These are phyloP conservation scores for Hemiprocne comata DNA, from an alignment of 2,113 vertebrate genomes.

Conservation along the genomic window DNA sequence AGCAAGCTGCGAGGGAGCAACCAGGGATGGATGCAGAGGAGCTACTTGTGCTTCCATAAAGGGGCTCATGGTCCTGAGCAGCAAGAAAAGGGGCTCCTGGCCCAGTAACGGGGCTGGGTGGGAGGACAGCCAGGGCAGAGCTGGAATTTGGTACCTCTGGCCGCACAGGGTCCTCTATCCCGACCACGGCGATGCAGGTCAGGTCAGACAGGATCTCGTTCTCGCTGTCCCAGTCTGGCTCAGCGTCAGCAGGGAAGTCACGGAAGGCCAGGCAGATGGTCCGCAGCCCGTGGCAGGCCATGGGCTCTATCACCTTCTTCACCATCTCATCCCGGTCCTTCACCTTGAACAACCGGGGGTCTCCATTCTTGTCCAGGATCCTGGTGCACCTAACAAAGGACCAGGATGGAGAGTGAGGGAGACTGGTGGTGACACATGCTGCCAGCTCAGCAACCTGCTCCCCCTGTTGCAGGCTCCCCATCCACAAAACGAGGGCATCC, in stretches of 20 bases:
- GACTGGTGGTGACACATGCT: neutral
- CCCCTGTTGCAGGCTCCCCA: neutral
- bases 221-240: constrained; percentile 91
- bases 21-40: neutral
- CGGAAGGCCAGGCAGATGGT: constrained; percentile 94
- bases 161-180: constrained; percentile 96
- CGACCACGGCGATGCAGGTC: constrained; percentile 90
- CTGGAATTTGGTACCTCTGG: constrained; percentile 80
- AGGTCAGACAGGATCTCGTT: constrained; percentile 87
- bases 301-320: constrained; percentile 92
- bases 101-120: rapidly evolving
- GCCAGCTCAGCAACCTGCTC: neutral
- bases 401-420: neutral
- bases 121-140: neutral
- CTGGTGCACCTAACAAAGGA: constrained; percentile 82
- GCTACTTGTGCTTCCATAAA: neutral
- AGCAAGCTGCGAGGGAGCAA: neutral
- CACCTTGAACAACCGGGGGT: constrained; percentile 80
- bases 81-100: neutral
- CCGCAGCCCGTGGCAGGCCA: constrained; percentile 92
- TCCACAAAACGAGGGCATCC: rapidly evolving
- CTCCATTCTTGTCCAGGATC: constrained; percentile 86
- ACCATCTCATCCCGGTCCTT: constrained; percentile 96
- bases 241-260: constrained; percentile 80
- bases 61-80: rapidly evolving